Base-by-base conservation (phyloP, 2,888 invertebrate genomes). In the Neria commutata region DNA sequence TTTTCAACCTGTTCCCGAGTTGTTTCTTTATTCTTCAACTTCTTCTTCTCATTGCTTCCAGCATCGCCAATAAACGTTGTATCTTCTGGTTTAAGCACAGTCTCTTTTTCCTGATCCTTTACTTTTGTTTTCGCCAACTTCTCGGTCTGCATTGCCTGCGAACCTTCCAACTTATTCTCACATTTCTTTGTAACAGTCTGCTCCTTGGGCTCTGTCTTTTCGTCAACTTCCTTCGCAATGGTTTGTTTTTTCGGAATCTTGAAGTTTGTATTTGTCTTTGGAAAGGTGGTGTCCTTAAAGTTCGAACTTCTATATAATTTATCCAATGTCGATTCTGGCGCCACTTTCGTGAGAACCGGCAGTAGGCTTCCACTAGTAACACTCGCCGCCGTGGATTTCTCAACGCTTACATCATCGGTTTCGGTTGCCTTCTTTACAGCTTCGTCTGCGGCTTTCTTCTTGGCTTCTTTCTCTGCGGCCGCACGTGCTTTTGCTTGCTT, bases 221-320 rank as follows among this genome's bases (percentile, higher is more conserved):
- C 51, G 34, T 16, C 25, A 8, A 42, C 19, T 3, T 10, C 24
- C 16, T 52, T 52, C 1, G n/a, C n/a, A n/a, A n/a, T 24, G 1
- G 37, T 46, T 46, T 26, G 17, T 23, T 52, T 55, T 61, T 73
- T 80, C 1, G 80, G 81, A 59, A 80, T 80, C 57, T 76, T 77
- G 54, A 79, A 80, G n/a, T 63, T 66, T 2, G 70, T 59, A 26
- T 65, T 67, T 1, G 65, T 50, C 70, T 75, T 58, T 52, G 71
- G 47, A 11, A 67, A 58, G 46, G 51, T 6, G 40, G 48, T 8
- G 37, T 21, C 26, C 51, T 45, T 64, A n/a, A 67, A 61, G 16
- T 67, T 67, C 5, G 58, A 57, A 24, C 61, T 73, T 3, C 80
- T 68, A 66, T 80, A 79, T 56, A 75, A 71, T 54, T 76, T 79